Percentiles rank a stretch among this genome's conserved stretches.
Conservation (phyloP, 2,888 invertebrate genomes). For the Eupithecia dodoneata region DNA sequence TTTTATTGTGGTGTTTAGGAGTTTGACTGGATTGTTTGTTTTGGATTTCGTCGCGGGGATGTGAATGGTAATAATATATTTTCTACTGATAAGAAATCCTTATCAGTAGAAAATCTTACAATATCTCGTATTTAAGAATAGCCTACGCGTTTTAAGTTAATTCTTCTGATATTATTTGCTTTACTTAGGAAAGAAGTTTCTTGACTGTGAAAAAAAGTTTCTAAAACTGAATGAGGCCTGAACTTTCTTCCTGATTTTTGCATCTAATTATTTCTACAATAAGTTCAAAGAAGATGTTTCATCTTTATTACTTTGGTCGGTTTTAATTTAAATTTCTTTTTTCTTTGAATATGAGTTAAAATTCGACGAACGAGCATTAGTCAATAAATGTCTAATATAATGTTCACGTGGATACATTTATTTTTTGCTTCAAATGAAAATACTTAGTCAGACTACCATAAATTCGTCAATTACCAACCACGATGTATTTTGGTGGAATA, state of each 20-base stretch:
- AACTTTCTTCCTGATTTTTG: background rate
- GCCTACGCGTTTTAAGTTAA: background rate
- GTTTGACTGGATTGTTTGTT: conserved; percentile 47
- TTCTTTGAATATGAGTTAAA: background rate
- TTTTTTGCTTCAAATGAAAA: background rate
- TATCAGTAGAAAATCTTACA: too few relatives aligned
- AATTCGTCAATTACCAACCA: background rate
- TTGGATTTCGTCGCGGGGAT: conserved; percentile 45
- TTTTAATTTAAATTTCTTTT: background rate
- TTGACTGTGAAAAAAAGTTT: background rate
- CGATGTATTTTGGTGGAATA: background rate
- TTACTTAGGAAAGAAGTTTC: background rate
- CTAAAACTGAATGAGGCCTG: background rate
- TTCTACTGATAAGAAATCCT: background rate
- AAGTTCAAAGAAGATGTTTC: background rate
- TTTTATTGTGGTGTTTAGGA: conserved; percentile 57
- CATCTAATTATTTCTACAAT: background rate
- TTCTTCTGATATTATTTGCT: background rate
- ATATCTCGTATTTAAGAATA: background rate
- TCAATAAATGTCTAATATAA: background rate
- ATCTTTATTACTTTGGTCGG: background rate
- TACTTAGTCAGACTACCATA: background rate
- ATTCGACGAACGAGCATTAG: background rate
- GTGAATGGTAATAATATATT: conserved; percentile 8
- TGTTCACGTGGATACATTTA: background rate